A percentile compares a stretch with the other conserved stretches of the same genome.
These are phyloP conservation scores for Cataglyphis albicans DNA, from an alignment of 2,888 invertebrate species.

Conservation along the genomic window DNA sequence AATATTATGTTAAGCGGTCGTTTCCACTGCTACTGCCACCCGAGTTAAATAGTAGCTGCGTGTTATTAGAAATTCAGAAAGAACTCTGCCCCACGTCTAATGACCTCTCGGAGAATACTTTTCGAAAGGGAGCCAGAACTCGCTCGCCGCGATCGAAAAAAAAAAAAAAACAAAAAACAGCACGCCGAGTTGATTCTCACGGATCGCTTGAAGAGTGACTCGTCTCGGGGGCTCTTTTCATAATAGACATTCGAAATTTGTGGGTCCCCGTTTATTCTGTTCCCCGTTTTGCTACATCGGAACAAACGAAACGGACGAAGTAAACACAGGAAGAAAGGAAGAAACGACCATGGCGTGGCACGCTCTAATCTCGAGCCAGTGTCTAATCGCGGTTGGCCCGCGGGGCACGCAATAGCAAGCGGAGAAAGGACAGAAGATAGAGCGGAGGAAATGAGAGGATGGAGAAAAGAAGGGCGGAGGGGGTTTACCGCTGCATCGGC, in stretches of 20 bases:
- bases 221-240: slow-evolving; percentile 54
- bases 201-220: slow-evolving; percentile 37
- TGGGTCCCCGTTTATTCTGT: slow-evolving; percentile 19
- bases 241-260: slow-evolving; percentile 68
- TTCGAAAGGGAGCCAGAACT: neutral
- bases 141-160: slow-evolving; percentile 30
- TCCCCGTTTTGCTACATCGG: slow-evolving; percentile 37
- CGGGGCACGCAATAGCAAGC: slow-evolving; percentile 65
- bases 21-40: slow-evolving; percentile 30
- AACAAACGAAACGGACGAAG: slow-evolving; percentile 47
- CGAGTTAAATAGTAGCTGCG: slow-evolving; percentile 24
- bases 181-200: slow-evolving; percentile 45
- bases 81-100: slow-evolving; percentile 59
- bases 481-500: slow-evolving; percentile 35
- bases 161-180: slow-evolving; percentile 34
- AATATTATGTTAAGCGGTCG: slow-evolving; percentile 37
- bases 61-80: slow-evolving; percentile 63
- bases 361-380: slow-evolving; percentile 81
- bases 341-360: slow-evolving; percentile 64
- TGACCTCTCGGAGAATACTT: slow-evolving; percentile 40
- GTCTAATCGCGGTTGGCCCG: slow-evolving; percentile 78
- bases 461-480: neutral
- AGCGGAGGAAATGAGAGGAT: neutral
- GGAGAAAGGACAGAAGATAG: slow-evolving; percentile 25
- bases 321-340: slow-evolving; percentile 53